phyloP scores from a whole-genome alignment of 2,888 invertebrate species.

The Lithophane semibrunnea region DNA sequence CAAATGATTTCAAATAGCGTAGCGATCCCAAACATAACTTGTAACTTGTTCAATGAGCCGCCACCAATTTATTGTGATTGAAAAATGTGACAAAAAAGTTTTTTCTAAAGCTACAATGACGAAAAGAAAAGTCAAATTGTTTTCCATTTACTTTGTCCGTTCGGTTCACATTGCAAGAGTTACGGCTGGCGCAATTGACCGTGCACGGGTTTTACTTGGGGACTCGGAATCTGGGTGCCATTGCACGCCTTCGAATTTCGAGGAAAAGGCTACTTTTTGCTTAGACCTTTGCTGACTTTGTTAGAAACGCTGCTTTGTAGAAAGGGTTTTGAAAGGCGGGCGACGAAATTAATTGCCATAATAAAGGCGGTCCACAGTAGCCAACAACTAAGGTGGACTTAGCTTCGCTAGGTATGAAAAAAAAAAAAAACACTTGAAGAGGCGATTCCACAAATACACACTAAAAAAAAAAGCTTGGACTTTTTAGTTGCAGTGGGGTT shows the following conservation, averaged over 20 bases:
- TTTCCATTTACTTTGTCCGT: constrained; percentile 56
- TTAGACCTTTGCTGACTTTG: constrained; percentile 26
- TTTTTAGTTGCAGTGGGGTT: no score
- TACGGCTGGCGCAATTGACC: constrained; percentile 59
- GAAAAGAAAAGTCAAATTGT: constrained; percentile 57
- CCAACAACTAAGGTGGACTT: accelerated
- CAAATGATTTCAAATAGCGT: constrained; percentile 22
- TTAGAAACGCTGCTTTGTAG: constrained; percentile 13
- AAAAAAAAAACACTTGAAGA: no score
- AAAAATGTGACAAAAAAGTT: constrained; percentile 53
- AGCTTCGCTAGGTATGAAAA: no score
- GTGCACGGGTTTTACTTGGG: constrained; percentile 50
- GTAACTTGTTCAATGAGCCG: constrained; percentile 39
- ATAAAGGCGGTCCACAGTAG: not conserved
- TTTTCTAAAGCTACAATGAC: constrained; percentile 38
- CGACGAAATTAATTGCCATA: constrained; percentile 1
- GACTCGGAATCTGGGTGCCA: constrained; percentile 41
- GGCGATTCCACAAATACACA: no score
- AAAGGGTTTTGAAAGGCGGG: constrained; percentile 9
- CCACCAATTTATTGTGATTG: constrained; percentile 53
- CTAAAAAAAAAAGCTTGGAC: no score
- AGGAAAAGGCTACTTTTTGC: constrained; percentile 42
- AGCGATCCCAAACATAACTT: constrained; percentile 8
- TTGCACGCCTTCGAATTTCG: constrained; percentile 46
- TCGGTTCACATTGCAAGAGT: constrained; percentile 28